Percentiles rank a stretch among this genome's conserved stretches.
Evolutionary conservation across 1,140 invertebrate species (phyloP).

Genomic region (Pseudoatta argentina): DNA sequence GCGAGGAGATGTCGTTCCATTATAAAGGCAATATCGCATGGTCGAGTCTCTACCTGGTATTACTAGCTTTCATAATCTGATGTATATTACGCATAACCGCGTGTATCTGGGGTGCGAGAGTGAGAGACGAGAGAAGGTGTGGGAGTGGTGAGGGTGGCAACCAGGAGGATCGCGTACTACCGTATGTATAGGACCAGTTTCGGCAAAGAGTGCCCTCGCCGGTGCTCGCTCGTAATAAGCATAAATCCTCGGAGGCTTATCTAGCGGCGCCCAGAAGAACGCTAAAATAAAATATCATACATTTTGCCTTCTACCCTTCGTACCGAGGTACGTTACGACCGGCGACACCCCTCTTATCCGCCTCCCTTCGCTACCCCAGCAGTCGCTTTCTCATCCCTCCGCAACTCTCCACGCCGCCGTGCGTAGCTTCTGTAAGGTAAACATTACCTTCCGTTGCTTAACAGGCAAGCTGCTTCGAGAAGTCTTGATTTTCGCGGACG

Average conservation of each 20-base stretch:
- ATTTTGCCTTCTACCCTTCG: slow-evolving; percentile 82
- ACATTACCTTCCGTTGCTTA: slow-evolving; percentile 46
- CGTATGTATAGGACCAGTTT: slow-evolving; percentile 73
- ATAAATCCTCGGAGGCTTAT: slow-evolving; percentile 86
- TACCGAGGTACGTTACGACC: slow-evolving; percentile 71
- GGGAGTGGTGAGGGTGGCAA: slow-evolving; percentile 49
- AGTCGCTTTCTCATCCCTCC: slow-evolving; percentile 54
- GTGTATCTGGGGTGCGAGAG: slow-evolving; percentile 74
- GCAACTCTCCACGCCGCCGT: slow-evolving; percentile 35
- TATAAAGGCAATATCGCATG: slow-evolving; percentile 82
- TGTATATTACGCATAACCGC: slow-evolving; percentile 80
- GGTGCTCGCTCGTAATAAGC: slow-evolving; percentile 85
- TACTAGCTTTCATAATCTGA: slow-evolving; percentile 83
- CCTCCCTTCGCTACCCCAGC: slow-evolving; percentile 60
- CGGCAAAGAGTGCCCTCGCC: slow-evolving; percentile 76
- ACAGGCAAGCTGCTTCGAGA: not conserved
- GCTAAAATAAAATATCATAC: slow-evolving; percentile 86
- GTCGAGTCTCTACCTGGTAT: slow-evolving; percentile 78
- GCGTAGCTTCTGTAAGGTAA: slow-evolving; percentile 56
- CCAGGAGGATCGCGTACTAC: slow-evolving; percentile 66
- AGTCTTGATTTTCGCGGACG: slow-evolving; percentile 16
- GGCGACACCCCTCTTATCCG: slow-evolving; percentile 59
- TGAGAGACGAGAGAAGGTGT: slow-evolving; percentile 43
- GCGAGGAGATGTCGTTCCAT: slow-evolving; percentile 80
- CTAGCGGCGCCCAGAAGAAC: slow-evolving; percentile 85